Base-by-base conservation (phyloP, 2,888 invertebrate species). In the Polietes domitor region DNA sequence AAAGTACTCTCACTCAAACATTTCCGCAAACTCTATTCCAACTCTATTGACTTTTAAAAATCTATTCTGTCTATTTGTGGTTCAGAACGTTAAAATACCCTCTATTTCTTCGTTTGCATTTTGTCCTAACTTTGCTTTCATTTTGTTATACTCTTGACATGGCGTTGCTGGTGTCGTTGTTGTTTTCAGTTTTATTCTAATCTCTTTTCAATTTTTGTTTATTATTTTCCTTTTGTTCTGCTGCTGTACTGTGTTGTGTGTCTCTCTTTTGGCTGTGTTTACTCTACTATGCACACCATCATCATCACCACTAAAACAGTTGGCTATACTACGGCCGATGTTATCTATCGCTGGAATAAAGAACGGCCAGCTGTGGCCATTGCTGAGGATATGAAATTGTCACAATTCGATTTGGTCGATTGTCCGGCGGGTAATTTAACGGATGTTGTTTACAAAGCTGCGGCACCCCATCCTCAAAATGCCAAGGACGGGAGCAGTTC, bases 391-490 rank as follows among this genome's bases (percentile, higher is more conserved):
- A 96, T 97, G 95, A 96, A 96, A 92, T 93, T 97, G 89, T 96
- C 96, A 61, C 97, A 97, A 93, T 97, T 97, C 92, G 96, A 96
- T 93, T 93, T 97, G 86, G 95, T 96, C 80, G 95, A 94, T 85
- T 95, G 95, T 87, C 96, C 96, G 41, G 94, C 95, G 37, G 95
- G 94, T 80, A 96, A 95, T 92, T 93, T 94, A 88, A 95, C 95
- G 65, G 93, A 92, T 88, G 90, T 92, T 91, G 88, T 92, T 87
- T 90, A 91, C 85, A 92, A 92, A 87, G 90, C 91, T 85, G 89
- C 91, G 37, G 88, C 90, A 24, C 90, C 80, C 32, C 72, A 85
- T 79, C 72, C 75, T 43, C 83, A 80, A 80, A 80, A 71, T 74
- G 79, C 53, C 63, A 43, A 70, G 21, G 77, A 58, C 32, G 81